phyloP scores from a whole-genome alignment of 2,113 vertebrate genomes.

The Neofelis nebulosa region DNA sequence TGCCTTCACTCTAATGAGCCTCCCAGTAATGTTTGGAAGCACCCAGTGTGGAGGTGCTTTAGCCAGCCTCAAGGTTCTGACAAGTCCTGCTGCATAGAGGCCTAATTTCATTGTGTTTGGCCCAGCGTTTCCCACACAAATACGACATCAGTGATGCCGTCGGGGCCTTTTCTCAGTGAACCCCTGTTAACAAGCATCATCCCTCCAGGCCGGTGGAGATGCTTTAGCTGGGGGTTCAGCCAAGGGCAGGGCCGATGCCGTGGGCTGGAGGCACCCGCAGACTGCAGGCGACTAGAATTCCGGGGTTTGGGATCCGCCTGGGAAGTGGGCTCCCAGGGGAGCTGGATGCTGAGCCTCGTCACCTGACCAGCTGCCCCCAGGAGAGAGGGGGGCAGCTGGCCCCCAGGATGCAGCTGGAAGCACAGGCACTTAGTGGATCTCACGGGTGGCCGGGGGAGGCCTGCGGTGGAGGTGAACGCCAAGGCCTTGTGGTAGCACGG shows the following conservation, averaged over 20 bases:
- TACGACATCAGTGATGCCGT: background rate
- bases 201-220: background rate
- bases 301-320: background rate
- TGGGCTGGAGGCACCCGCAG: background rate
- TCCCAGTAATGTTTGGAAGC: background rate
- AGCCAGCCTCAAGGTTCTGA: background rate
- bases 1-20: accelerated
- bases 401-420: background rate
- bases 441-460: background rate
- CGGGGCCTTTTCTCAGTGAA: background rate
- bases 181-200: accelerated
- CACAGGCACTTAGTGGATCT: accelerated
- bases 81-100: background rate
- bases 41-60: background rate
- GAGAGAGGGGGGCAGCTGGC: background rate
- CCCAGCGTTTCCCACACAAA: background rate
- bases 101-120: background rate
- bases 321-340: background rate
- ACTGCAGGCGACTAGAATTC: background rate
- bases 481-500: accelerated
- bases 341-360: background rate
- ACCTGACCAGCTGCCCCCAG: background rate
- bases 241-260: background rate
- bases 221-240: no score
- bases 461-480: accelerated